Evolutionary conservation across 2,113 vertebrate genomes (phyloP).

Genomic region (Noturus placidus): DNA sequence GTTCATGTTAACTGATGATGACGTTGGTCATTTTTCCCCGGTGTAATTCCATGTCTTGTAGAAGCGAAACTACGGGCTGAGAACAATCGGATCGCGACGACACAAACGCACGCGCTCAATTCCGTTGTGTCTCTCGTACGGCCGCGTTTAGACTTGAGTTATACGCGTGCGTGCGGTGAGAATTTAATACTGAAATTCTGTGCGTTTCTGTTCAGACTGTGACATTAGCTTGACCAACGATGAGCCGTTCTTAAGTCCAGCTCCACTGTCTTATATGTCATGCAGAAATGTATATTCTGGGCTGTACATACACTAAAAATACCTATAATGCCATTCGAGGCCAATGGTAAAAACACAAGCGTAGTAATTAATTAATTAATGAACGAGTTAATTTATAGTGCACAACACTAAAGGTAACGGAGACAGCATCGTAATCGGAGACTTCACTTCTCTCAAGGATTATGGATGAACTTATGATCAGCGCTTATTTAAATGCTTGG

Average conservation of each 20-base stretch:
- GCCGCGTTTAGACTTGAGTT: background rate
- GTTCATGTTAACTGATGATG: conserved; percentile 51
- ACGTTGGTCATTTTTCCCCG: conserved; percentile 29
- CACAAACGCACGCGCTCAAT: background rate
- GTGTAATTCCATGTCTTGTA: conserved; percentile 5
- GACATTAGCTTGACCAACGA: background rate
- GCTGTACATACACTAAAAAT: background rate
- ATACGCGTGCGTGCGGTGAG: background rate
- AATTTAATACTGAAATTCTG: background rate
- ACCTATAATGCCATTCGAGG: background rate
- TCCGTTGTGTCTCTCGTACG: background rate
- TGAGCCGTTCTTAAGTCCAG: background rate
- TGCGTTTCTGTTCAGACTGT: background rate
- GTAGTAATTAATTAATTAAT: background rate
- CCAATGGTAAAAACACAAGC: background rate
- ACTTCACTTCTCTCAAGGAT: background rate
- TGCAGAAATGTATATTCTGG: background rate
- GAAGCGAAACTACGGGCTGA: background rate
- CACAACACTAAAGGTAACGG: background rate
- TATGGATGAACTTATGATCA: background rate
- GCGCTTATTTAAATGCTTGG: background rate
- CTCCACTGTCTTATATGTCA: background rate
- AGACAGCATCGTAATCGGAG: background rate
- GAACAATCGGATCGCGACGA: background rate
- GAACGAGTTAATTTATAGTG: background rate